Conservation (phyloP, 2,113 vertebrate genomes). For the Neogobius melanostomus region DNA sequence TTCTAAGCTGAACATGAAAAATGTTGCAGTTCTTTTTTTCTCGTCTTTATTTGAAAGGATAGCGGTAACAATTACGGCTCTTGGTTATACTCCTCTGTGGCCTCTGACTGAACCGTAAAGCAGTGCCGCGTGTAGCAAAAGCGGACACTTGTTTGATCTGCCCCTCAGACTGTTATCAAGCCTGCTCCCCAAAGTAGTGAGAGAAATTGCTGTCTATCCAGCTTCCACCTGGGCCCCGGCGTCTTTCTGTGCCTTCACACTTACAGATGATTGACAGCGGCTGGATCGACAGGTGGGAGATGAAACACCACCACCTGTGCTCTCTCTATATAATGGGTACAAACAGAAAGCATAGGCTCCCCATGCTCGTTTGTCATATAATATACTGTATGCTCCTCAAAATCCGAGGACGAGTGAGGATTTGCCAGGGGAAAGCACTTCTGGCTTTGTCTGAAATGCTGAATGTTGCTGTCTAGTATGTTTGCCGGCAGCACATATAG, state of each 20-base stretch:
- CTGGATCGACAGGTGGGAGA: background rate
- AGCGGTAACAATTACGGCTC: conserved; percentile 7
- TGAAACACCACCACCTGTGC: conserved; percentile 7
- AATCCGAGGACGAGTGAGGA: background rate
- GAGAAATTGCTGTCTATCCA: background rate
- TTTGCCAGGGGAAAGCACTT: background rate
- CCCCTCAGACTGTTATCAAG: background rate
- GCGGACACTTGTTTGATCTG: conserved; percentile 41
- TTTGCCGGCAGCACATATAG: too few species aligned
- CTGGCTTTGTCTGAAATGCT: background rate
- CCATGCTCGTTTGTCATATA: background rate
- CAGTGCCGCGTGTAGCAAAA: conserved; percentile 26
- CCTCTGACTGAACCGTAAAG: conserved; percentile 45
- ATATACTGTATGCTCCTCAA: background rate
- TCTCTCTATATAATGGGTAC: background rate
- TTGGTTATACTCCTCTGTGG: conserved; percentile 32
- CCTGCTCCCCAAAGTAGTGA: conserved; percentile 4
- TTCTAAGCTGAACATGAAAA: conserved; percentile 33
- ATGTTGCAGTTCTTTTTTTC: too few species aligned
- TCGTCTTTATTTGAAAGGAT: too few species aligned
- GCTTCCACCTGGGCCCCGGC: background rate
- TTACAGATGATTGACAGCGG: conserved; percentile 21
- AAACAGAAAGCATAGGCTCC: background rate
- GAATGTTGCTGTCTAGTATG: too few species aligned
- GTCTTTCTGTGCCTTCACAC: conserved; percentile 11